These are phyloP conservation scores for Lamellibrachia luymesi DNA, from an alignment of 1,140 invertebrate genomes.

Conservation along the genomic window DNA sequence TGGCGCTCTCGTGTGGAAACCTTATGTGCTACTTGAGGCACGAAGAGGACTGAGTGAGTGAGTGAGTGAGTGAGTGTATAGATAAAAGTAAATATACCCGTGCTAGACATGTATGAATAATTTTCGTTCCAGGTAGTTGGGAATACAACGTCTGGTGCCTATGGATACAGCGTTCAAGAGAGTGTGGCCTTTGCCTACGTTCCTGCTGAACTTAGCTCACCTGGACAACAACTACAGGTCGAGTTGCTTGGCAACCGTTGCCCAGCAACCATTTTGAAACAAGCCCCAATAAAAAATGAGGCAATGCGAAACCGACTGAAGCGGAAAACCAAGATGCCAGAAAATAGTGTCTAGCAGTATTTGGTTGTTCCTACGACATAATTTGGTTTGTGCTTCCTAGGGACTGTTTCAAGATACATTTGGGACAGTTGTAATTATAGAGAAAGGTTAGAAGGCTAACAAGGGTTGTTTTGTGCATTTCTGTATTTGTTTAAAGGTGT, in stretches of 20 bases:
- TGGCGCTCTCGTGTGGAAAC: too few species aligned
- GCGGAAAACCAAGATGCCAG: background rate
- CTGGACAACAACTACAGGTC: slow-evolving; percentile 43
- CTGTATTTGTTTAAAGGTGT: too few species aligned
- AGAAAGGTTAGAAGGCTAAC: too few species aligned
- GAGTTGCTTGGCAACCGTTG: slow-evolving; percentile 44
- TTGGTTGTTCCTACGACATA: background rate
- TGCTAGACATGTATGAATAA: too few species aligned
- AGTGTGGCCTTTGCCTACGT: slow-evolving; percentile 51
- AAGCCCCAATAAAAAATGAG: slow-evolving; percentile 26
- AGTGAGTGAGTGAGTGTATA: too few species aligned
- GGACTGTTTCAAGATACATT: too few species aligned
- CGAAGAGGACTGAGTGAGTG: too few species aligned
- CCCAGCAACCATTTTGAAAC: slow-evolving; percentile 36
- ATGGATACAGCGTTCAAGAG: slow-evolving; percentile 39
- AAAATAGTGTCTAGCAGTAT: background rate
- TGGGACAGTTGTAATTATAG: too few species aligned
- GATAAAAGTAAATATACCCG: too few species aligned
- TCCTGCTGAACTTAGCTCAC: slow-evolving; percentile 38
- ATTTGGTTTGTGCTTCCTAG: too few species aligned
- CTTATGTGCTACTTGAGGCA: too few species aligned
- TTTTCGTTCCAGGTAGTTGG: slow-evolving; percentile 47
- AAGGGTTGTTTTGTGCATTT: too few species aligned
- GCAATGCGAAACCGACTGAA: slow-evolving; percentile 14
- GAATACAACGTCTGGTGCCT: slow-evolving; percentile 52